Evolutionary conservation across 2,113 vertebrate genomes (phyloP).

Genomic region (Tragelaphus strepsiceros): DNA sequence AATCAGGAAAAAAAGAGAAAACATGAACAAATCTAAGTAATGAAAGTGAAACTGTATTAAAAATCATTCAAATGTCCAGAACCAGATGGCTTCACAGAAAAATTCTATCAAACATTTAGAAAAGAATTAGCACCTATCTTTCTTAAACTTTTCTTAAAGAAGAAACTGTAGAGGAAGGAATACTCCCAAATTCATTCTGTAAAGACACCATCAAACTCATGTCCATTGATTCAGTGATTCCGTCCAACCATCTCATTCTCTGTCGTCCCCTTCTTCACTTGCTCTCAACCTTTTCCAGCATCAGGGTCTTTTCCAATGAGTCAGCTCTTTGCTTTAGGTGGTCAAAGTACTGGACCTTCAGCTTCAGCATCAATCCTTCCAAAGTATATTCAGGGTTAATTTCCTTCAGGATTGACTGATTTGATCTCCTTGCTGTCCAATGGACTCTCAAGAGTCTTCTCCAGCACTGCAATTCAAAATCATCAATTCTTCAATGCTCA

Average conservation of each 20-base stretch:
- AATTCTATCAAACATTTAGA: not conserved
- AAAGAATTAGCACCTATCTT: not conserved
- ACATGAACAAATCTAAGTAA: not conserved
- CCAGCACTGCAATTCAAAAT: not conserved
- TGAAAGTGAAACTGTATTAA: not conserved
- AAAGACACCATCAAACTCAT: not conserved
- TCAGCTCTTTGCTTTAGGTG: not conserved
- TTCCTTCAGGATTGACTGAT: not conserved
- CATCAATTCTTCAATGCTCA: not conserved
- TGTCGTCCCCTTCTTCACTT: not conserved
- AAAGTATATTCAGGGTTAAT: not conserved
- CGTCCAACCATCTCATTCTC: not conserved
- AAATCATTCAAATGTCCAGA: not conserved
- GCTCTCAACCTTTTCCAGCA: not conserved
- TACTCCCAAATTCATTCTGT: not conserved
- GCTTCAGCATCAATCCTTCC: not conserved
- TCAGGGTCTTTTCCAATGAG: not conserved
- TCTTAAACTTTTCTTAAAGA: not conserved
- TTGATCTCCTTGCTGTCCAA: not conserved
- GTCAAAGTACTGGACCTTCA: not conserved
- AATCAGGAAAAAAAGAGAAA: not conserved
- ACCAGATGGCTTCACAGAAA: not conserved
- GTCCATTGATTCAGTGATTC: not conserved
- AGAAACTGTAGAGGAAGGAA: not conserved
- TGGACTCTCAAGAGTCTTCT: too few relatives aligned